Conservation (phyloP, 2,797 vertebrate species). For the Kryptolebias ocellatus region DNA sequence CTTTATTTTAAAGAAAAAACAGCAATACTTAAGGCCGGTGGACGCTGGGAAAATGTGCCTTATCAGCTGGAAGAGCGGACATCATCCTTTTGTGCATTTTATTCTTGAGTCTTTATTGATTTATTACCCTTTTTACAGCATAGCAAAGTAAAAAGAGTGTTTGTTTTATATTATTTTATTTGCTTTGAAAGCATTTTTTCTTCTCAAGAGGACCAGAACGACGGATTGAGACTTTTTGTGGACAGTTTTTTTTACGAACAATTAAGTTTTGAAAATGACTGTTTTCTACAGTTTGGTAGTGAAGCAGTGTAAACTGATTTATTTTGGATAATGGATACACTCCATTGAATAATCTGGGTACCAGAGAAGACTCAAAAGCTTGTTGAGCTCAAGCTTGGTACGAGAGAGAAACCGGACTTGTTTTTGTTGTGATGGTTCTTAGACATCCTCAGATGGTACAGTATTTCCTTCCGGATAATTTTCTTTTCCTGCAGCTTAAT, state of each 20-base stretch:
- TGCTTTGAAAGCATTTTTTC: constrained; percentile 52
- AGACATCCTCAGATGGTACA: constrained; percentile 34
- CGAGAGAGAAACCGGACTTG: constrained; percentile 26
- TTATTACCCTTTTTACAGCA: constrained; percentile 64
- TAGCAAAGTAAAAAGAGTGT: constrained; percentile 56
- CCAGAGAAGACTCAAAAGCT: constrained; percentile 40
- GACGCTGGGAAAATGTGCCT: constrained; percentile 84
- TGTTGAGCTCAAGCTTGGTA: constrained; percentile 43
- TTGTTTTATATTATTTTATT: constrained; percentile 44
- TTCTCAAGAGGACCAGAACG: constrained; percentile 26
- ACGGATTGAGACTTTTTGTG: constrained; percentile 15
- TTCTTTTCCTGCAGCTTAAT: constrained; percentile 1
- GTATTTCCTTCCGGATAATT: constrained; percentile 16
- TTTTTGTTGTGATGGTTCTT: constrained; percentile 4
- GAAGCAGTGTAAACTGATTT: constrained; percentile 41
- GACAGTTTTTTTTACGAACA: constrained; percentile 2
- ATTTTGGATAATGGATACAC: constrained; percentile 31
- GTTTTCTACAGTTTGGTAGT: constrained; percentile 60
- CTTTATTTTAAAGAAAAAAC: neutral
- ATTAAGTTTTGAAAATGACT: constrained; percentile 18
- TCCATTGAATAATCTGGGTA: constrained; percentile 22
- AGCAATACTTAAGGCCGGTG: constrained; percentile 31
- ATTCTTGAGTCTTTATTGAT: constrained; percentile 76
- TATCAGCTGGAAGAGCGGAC: constrained; percentile 75
- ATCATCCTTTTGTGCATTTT: constrained; percentile 56